Percentiles rank a stretch among this genome's conserved stretches.
These are phyloP conservation scores for Caenorhabditis zanzibari DNA, from an alignment of 2,888 invertebrate species.

Conservation along the genomic window DNA sequence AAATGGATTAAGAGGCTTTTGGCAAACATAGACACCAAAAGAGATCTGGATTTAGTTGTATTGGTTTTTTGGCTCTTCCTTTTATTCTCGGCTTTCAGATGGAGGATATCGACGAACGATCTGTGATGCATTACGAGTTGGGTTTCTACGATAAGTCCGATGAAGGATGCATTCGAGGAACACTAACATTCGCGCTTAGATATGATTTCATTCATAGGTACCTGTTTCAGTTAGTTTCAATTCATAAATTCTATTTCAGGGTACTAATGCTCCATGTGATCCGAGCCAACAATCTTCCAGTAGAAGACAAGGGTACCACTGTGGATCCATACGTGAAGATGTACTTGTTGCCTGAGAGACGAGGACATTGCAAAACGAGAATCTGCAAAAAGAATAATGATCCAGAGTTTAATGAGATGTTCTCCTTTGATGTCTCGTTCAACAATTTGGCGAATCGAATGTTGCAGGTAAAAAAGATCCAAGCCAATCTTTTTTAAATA, in stretches of 20 bases:
- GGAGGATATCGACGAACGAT: slow-evolving; percentile 79
- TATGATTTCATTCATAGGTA: slow-evolving; percentile 90
- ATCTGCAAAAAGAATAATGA: slow-evolving; percentile 81
- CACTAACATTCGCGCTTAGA: slow-evolving; percentile 90
- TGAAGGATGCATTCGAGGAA: slow-evolving; percentile 88
- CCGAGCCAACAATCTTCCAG: slow-evolving; percentile 84
- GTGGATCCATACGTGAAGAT: slow-evolving; percentile 93
- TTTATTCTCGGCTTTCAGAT: slow-evolving; percentile 60
- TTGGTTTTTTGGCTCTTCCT: background rate
- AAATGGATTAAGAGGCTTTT: slow-evolving; percentile 17
- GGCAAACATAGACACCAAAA: slow-evolving; percentile 6
- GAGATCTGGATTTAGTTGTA: background rate
- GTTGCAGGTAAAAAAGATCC: slow-evolving; percentile 84
- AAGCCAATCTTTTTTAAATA: no score
- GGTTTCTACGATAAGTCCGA: slow-evolving; percentile 89
- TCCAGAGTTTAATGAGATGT: slow-evolving; percentile 86
- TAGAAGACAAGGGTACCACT: slow-evolving; percentile 91
- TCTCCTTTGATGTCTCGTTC: slow-evolving; percentile 90
- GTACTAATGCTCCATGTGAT: slow-evolving; percentile 87
- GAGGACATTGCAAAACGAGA: slow-evolving; percentile 92
- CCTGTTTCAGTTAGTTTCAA: no score
- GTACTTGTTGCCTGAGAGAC: slow-evolving; percentile 90
- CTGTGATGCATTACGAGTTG: slow-evolving; percentile 86
- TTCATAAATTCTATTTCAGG: slow-evolving; percentile 56
- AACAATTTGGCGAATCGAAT: slow-evolving; percentile 89